phyloP scores from a whole-genome alignment of 2,888 invertebrate genomes.

The Pilophorus perplexus region DNA sequence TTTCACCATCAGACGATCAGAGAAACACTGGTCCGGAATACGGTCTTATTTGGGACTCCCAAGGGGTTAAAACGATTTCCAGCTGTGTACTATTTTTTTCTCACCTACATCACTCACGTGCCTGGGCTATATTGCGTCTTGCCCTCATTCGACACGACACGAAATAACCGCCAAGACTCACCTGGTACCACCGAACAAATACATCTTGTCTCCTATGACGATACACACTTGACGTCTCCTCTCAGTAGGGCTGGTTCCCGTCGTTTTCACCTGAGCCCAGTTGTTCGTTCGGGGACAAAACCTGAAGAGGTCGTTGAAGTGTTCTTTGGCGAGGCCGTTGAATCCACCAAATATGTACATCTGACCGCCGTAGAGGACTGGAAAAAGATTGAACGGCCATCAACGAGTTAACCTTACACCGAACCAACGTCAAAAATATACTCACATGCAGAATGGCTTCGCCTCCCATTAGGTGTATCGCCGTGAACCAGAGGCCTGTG shows the following conservation, averaged over 20 bases:
- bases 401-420: not conserved
- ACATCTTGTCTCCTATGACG: constrained; percentile 68
- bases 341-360: constrained; percentile 91
- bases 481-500: constrained; percentile 61
- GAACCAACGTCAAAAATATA: too few relatives aligned
- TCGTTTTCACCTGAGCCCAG: constrained; percentile 63
- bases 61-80: too few relatives aligned
- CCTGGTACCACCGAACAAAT: constrained; percentile 90
- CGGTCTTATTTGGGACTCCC: too few relatives aligned
- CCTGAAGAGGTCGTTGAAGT: constrained; percentile 80
- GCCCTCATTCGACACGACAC: too few relatives aligned
- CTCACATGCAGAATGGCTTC: constrained; percentile 91
- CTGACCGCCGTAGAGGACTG: constrained; percentile 72
- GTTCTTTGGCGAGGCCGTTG: constrained; percentile 70
- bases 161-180: too few relatives aligned
- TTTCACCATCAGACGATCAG: too few relatives aligned
- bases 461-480: constrained; percentile 69
- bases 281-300: constrained; percentile 63
- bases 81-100: too few relatives aligned
- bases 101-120: too few relatives aligned
- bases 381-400: too few relatives aligned
- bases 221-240: constrained; percentile 78
- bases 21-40: too few relatives aligned
- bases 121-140: too few relatives aligned
- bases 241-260: constrained; percentile 62